Percentiles rank a stretch among this genome's conserved stretches.
Evolutionary conservation across 2,888 invertebrate species (phyloP).

Genomic region (Sclerodermus sp.): DNA sequence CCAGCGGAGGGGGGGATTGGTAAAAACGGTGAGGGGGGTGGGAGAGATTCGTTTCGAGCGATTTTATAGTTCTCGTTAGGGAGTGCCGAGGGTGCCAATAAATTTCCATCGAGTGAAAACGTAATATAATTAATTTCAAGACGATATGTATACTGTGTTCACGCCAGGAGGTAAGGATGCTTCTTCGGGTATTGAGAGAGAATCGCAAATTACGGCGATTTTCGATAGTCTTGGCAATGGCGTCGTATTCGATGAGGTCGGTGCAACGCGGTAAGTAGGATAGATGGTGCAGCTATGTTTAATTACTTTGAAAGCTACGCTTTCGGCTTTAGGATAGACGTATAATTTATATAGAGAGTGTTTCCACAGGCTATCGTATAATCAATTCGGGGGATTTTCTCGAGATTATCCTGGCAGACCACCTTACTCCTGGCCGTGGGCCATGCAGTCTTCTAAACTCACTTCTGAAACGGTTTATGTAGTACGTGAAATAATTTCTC

Average conservation of each 20-base stretch:
- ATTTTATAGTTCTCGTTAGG: no score
- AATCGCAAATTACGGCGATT: conserved; percentile 31
- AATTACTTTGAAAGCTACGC: no score
- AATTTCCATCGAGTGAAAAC: conserved; percentile 6
- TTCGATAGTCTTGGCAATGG: conserved; percentile 44
- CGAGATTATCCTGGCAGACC: conserved; percentile 28
- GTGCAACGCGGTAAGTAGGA: conserved; percentile 26
- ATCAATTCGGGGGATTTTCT: conserved; percentile 41
- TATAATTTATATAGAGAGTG: no score
- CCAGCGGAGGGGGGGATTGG: no score
- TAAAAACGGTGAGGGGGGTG: no score
- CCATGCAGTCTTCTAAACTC: conserved; percentile 14
- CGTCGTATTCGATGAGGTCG: conserved; percentile 34
- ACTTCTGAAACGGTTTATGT: conserved; percentile 21
- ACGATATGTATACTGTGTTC: conserved; percentile 39
- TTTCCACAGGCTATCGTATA: conserved; percentile 37
- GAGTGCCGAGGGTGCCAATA: not conserved
- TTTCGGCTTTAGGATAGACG: no score
- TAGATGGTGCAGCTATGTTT: not conserved
- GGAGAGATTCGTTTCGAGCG: no score
- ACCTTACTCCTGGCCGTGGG: conserved; percentile 37
- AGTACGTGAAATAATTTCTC: conserved; percentile 15
- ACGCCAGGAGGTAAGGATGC: conserved; percentile 31
- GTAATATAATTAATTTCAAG: conserved; percentile 30
- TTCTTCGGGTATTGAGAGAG: conserved; percentile 19